Evolutionary conservation across 2,888 invertebrate species (phyloP), one percentile per base, ranked within the genome.

Genomic region (Sphaerophoria taeniata): DNA sequence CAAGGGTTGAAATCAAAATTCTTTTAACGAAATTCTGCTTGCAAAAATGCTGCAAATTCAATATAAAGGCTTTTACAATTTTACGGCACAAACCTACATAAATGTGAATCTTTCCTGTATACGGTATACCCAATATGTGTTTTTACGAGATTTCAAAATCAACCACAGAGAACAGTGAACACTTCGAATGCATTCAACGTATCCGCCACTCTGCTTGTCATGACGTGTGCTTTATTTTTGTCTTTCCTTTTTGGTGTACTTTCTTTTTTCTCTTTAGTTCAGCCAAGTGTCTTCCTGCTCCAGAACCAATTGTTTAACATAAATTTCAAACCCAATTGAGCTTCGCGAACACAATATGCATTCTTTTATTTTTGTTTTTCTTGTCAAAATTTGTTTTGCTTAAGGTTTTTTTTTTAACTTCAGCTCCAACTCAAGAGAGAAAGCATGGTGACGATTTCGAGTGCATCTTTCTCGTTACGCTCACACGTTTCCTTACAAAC

Each of bases 291-390:
- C 24, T 24, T 24, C 24, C 24, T 1, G 24, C 24, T 24, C 24
- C 2, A 24, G 24, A 24, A 24, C 24, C 24, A 24, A 24, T 24
- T 24, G 24, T 24, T 24, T 85, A 85, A 72, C 81, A 85, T 81
- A 85, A 81, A 85, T 85, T 85, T 81, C 63, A 72, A 85, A 76
- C 76, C 77, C 85, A 76, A 81, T 85, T 81, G 80, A 80, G 80
- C 75, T 75, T 75, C 75, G 39, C 60, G 33, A n/a, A 45, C 7
- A 39, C 5, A 74, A 72, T 63, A 78, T 79, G 60, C 74, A 43
- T 12, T 83, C 67, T 47, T 71, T 61, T 49, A 65, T 75, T 45
- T 65, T 55, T 75, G 77, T 80, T 75, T 70, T 75, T 75, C 75
- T 67, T 31, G 14, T 2, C 36, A 34, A 31, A 24, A 45, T 67